Percentiles rank a stretch among this genome's conserved stretches.
Evolutionary conservation across 1,140 invertebrate species (phyloP).

Genomic region (Caligus rogercresseyi): DNA sequence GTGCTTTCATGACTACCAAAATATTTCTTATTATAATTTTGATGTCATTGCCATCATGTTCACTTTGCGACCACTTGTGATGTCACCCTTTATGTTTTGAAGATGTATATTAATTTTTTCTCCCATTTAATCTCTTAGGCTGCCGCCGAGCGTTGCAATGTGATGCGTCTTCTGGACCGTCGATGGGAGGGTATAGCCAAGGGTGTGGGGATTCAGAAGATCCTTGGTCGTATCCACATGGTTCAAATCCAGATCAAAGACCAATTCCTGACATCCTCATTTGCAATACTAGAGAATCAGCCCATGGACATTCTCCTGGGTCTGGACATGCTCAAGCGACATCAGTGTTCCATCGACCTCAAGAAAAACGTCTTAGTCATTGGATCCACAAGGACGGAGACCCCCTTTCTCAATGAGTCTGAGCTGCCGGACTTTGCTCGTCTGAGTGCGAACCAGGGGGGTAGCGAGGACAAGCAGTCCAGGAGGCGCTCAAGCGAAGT

Average conservation of each 20-base stretch:
- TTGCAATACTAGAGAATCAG: slow-evolving; percentile 91
- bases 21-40: no score
- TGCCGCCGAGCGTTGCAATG: slow-evolving; percentile 74
- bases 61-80: no score
- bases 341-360: slow-evolving; percentile 89
- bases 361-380: slow-evolving; percentile 72
- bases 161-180: slow-evolving; percentile 82
- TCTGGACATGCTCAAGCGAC: slow-evolving; percentile 88
- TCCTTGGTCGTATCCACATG: slow-evolving; percentile 46
- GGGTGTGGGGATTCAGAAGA: slow-evolving; percentile 88
- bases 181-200: slow-evolving; percentile 83
- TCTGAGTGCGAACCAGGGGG: slow-evolving; percentile 32
- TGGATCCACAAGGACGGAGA: slow-evolving; percentile 86
- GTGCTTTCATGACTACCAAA: no score
- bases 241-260: slow-evolving; percentile 81
- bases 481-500: neutral
- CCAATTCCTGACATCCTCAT: slow-evolving; percentile 83
- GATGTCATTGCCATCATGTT: no score
- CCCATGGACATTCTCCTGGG: slow-evolving; percentile 96
- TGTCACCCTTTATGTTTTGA: no score
- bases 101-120: no score
- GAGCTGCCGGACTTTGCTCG: slow-evolving; percentile 52
- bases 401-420: slow-evolving; percentile 67
- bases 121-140: no score
- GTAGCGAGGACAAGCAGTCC: slow-evolving; percentile 10